Percentiles rank a stretch among this genome's conserved stretches.
Evolutionary conservation across 2,888 invertebrate species (phyloP).

Genomic region (Muscina levida): DNA sequence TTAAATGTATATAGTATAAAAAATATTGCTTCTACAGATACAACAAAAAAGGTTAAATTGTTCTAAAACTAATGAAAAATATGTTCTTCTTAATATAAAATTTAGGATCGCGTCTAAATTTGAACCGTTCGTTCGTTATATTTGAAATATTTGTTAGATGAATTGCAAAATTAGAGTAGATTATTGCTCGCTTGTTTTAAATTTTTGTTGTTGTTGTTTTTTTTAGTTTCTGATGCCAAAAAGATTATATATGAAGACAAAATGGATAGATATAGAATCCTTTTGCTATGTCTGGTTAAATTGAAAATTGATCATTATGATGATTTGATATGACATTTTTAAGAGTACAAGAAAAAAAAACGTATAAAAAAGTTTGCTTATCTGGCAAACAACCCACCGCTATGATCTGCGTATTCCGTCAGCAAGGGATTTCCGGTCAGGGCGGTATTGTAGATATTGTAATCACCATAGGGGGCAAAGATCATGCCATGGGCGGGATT

Average conservation of each 20-base stretch:
- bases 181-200: neutral
- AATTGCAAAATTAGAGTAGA: no score
- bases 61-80: no score
- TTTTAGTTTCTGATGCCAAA: neutral
- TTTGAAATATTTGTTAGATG: no score
- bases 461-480: constrained; percentile 92
- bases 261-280: neutral
- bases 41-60: no score
- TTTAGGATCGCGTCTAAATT: no score
- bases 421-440: constrained; percentile 87
- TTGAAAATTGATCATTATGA: constrained; percentile 16
- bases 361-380: constrained; percentile 79
- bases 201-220: constrained; percentile 6
- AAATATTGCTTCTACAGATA: no score
- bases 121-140: no score
- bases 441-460: constrained; percentile 93
- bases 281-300: constrained; percentile 26
- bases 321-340: neutral
- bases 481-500: constrained; percentile 87
- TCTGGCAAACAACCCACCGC: constrained; percentile 96
- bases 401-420: constrained; percentile 94
- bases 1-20: no score
- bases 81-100: no score
- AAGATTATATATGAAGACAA: neutral
- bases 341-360: constrained; percentile 32